Evolutionary conservation across 2,888 invertebrate species (phyloP).

Genomic region (Epistrophe eligans): DNA sequence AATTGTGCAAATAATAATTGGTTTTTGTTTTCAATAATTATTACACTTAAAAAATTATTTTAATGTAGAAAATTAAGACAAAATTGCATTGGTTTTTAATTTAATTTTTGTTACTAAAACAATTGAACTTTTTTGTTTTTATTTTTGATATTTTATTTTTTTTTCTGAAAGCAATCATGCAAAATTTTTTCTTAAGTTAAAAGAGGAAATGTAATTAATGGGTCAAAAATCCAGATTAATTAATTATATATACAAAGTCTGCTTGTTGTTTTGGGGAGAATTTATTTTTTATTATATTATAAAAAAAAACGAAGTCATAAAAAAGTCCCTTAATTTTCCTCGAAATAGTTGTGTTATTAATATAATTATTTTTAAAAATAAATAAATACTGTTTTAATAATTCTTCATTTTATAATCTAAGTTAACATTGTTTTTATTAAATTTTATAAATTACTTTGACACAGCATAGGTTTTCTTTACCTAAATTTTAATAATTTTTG

Average conservation of each 20-base stretch:
- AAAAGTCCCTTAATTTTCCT: slow-evolving; percentile 1
- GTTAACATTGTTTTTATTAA: background rate
- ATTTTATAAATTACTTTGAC: background rate
- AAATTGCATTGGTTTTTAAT: slow-evolving; percentile 70
- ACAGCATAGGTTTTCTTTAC: background rate
- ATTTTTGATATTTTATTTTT: slow-evolving; percentile 16
- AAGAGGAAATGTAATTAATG: slow-evolving; percentile 72
- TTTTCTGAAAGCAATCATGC: slow-evolving; percentile 47
- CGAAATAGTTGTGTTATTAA: background rate
- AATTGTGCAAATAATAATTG: slow-evolving; percentile 55
- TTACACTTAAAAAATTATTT: slow-evolving; percentile 1
- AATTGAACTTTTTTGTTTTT: slow-evolving; percentile 54
- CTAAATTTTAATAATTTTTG: background rate
- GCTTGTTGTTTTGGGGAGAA: slow-evolving; percentile 25
- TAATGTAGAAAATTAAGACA: slow-evolving; percentile 27
- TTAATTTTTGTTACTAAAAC: slow-evolving; percentile 63
- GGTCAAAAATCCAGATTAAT: slow-evolving; percentile 51
- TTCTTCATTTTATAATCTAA: background rate
- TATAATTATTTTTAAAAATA: background rate
- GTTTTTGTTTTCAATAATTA: slow-evolving; percentile 29
- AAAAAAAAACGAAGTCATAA: background rate
- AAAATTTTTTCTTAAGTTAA: slow-evolving; percentile 34
- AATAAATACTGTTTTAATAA: background rate
- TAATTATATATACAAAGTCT: slow-evolving; percentile 22
- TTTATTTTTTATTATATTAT: background rate